Base-by-base conservation (phyloP, 2,797 vertebrate genomes). In the Austrolebias charrua region DNA sequence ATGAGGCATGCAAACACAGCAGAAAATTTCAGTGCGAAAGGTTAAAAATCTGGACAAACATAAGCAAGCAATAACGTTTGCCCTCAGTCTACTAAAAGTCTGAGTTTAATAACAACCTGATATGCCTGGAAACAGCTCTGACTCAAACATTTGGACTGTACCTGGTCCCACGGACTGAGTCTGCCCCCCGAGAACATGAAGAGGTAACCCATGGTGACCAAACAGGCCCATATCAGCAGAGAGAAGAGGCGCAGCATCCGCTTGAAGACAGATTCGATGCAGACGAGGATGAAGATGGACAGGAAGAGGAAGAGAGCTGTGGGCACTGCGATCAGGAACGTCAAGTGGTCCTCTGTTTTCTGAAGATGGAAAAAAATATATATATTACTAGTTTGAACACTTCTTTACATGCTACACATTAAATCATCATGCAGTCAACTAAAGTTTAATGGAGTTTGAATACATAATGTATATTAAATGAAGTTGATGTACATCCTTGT, bases 151-250 rank as follows among this genome's bases (percentile, higher is more conserved):
- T 3, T 15, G 1, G 13, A 18, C 15, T 1, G 9, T 75, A 98
- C 97, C 97, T 99, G 96, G 88, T 99, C 97, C 97, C 97, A 99
- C 6, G 97, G 94, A 83, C 95, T 97, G 86, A 99, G 92, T 63
- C 94, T 94, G 62, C 95, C 96, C 79, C 95, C 97, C 0, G 95
- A 97, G 84, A 97, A 98, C 96, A 98, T 97, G 84, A 99, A 99
- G 78, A 99, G 90, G 92, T 98, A 98, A 83, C 95, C 97, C 96
- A 98, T 97, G 90, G 95, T 94, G 86, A 98, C 95, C 63, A 99
- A 93, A 62, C 96, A 96, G n/a, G 94, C 93, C 96, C 96, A 99
- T 82, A 98, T 95, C 50, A 98, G 94, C 80, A 98, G 80, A 0
- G 97, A 98, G 91, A 98, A 98, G 70, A 98, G 66, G 19, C 95